Evolutionary conservation across 2,888 invertebrate genomes (phyloP).

Genomic region (Phengaris alcon): DNA sequence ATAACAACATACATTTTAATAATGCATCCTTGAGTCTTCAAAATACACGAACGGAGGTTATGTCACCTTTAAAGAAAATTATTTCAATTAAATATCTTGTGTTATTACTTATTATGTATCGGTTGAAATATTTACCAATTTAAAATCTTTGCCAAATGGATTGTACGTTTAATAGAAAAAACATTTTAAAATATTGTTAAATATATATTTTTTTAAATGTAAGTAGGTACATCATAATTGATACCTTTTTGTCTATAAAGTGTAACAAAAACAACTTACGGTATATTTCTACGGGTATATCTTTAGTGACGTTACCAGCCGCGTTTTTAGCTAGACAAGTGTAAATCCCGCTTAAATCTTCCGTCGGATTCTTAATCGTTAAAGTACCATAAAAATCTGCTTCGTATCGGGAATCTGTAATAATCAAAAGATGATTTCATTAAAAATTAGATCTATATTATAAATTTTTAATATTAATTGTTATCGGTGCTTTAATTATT

Average conservation of each 20-base stretch:
- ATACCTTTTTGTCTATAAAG: not conserved
- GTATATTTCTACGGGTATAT: constrained; percentile 57
- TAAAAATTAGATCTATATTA: no score
- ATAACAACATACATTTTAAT: not conserved
- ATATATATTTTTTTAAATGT: not conserved
- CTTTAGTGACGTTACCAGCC: constrained; percentile 63
- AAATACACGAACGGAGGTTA: constrained; percentile 21
- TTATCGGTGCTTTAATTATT: no score
- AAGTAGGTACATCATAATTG: not conserved
- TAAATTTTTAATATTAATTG: no score
- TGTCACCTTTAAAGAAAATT: constrained; percentile 26
- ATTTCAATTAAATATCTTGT: constrained; percentile 16
- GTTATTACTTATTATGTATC: not conserved
- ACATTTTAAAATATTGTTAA: not conserved
- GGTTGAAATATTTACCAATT: not conserved
- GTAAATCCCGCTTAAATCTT: constrained; percentile 75
- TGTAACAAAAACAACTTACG: constrained; percentile 49
- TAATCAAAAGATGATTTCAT: no score
- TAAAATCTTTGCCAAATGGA: constrained; percentile 1
- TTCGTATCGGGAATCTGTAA: constrained; percentile 55
- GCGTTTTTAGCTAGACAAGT: constrained; percentile 77
- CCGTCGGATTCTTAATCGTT: constrained; percentile 59
- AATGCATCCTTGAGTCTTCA: constrained; percentile 19
- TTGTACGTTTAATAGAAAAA: not conserved
- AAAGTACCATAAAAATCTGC: constrained; percentile 58